Percentiles rank a stretch among this genome's conserved stretches.
phyloP scores from a whole-genome alignment of 2,888 invertebrate species.

The Xanthorhoe designata region DNA sequence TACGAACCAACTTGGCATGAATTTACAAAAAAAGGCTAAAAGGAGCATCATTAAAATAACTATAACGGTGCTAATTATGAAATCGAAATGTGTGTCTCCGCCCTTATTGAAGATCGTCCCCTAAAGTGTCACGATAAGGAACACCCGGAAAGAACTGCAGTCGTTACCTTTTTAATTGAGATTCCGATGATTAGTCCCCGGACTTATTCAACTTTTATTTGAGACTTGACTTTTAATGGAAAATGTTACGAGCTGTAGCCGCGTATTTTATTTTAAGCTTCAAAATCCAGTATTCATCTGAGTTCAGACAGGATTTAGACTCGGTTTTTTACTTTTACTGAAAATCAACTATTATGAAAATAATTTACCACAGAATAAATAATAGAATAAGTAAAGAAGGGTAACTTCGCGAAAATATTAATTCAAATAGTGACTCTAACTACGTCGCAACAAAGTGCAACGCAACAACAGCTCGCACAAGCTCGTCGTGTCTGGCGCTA shows the following conservation, averaged over 20 bases:
- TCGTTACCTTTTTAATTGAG: conserved; percentile 65
- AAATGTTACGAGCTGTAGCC: conserved; percentile 9
- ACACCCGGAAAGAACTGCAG: conserved; percentile 58
- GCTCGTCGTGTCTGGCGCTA: too few species aligned
- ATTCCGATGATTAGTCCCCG: conserved; percentile 53
- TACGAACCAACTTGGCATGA: too few species aligned
- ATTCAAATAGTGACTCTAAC: too few species aligned
- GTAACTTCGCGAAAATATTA: too few species aligned
- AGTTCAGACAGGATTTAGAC: background rate
- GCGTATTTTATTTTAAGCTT: background rate
- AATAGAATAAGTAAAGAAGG: too few species aligned
- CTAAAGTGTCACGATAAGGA: conserved; percentile 65
- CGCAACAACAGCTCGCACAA: too few species aligned
- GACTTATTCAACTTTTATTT: conserved; percentile 33
- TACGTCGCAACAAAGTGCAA: too few species aligned
- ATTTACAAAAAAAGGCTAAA: too few species aligned
- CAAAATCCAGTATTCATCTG: background rate
- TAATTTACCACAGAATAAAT: too few species aligned
- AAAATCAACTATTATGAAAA: too few species aligned
- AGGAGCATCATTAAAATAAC: too few species aligned
- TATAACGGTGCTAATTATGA: background rate
- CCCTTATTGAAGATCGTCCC: conserved; percentile 64
- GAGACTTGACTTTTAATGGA: conserved; percentile 20
- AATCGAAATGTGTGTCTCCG: conserved; percentile 8
- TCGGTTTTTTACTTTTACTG: background rate